A percentile compares a stretch with the other conserved stretches of the same genome.
Evolutionary conservation across 2,113 vertebrate species (phyloP).

Genomic region (Sialia sialis): DNA sequence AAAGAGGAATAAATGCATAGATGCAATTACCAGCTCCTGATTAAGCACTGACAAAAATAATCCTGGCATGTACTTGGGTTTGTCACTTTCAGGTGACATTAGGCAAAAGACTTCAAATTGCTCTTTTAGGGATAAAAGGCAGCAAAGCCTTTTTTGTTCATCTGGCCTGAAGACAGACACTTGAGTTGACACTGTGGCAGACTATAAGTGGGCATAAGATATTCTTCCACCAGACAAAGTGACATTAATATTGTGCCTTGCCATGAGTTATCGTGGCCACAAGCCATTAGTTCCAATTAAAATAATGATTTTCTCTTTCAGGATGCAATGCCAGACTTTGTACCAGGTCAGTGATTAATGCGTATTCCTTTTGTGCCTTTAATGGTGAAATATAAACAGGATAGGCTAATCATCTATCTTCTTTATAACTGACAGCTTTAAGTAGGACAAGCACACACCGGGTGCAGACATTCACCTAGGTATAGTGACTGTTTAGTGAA

Average conservation of each 20-base stretch:
- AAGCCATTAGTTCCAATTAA: conserved; percentile 68
- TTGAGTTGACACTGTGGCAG: neutral
- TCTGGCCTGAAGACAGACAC: conserved; percentile 10
- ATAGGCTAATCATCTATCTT: conserved; percentile 39
- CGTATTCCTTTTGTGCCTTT: conserved; percentile 38
- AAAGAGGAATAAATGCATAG: neutral
- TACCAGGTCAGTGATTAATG: conserved; percentile 47
- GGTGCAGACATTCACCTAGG: neutral
- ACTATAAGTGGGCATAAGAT: conserved; percentile 11
- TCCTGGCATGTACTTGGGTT: neutral
- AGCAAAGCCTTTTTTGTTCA: neutral
- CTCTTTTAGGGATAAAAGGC: conserved; percentile 1
- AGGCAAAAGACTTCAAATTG: neutral
- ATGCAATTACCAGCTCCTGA: conserved; percentile 1
- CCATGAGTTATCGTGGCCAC: conserved; percentile 48
- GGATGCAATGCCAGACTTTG: conserved; percentile 13
- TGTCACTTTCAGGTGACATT: conserved; percentile 35
- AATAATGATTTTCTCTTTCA: conserved; percentile 63
- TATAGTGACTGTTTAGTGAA: neutral
- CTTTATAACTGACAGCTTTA: neutral
- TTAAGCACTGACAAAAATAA: neutral
- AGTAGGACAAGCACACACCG: neutral
- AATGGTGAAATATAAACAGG: conserved; percentile 47
- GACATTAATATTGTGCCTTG: conserved; percentile 56
- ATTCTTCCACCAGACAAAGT: conserved; percentile 37